Conservation (phyloP, 2,113 vertebrate species). For the Epinephelus moara region DNA sequence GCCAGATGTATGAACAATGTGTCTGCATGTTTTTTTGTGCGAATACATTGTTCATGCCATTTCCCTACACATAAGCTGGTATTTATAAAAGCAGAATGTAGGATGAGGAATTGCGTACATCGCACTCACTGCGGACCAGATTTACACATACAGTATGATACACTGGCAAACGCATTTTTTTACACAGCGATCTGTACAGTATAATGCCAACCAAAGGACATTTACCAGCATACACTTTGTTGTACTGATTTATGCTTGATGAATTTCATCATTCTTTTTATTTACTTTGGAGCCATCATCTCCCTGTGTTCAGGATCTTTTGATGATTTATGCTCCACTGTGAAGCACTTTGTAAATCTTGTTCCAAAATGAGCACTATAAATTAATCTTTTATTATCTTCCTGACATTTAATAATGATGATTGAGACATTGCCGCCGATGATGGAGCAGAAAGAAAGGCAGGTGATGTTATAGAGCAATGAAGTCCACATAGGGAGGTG, state of each 20-base stretch:
- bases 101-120: not conserved
- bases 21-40: not conserved
- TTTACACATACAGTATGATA: not conserved
- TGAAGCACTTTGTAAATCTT: not conserved
- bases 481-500: not conserved
- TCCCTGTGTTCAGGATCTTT: not conserved
- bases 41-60: too few relatives aligned
- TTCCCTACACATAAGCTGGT: not conserved
- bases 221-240: not conserved
- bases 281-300: not conserved
- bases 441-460: not conserved
- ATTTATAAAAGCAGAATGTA: slow-evolving; percentile 8
- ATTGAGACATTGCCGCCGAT: not conserved
- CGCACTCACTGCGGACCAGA: not conserved
- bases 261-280: not conserved
- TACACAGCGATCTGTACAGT: not conserved
- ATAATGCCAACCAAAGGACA: too few relatives aligned
- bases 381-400: not conserved
- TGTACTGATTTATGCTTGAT: not conserved
- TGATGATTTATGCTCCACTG: not conserved
- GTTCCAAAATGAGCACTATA: not conserved
- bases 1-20: slow-evolving; percentile 1
- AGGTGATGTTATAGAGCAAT: not conserved
- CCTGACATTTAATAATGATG: too few relatives aligned
- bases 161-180: not conserved